Percentiles rank a stretch among this genome's conserved stretches.
Evolutionary conservation across 2,888 invertebrate genomes (phyloP).

Genomic region (Cremastobaeus sp.): DNA sequence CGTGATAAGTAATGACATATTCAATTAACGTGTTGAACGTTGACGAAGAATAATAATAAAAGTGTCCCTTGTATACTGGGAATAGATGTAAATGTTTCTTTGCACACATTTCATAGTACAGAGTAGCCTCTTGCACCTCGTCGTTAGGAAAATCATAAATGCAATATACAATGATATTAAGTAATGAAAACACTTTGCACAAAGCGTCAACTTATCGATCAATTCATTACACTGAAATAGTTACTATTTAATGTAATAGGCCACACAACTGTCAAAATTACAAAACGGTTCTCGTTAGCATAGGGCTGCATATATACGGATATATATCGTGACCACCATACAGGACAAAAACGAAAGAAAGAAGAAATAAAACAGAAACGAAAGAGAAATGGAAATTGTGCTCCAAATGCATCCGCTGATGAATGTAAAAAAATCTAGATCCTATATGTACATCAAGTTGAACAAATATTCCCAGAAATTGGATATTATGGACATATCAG

Average conservation of each 20-base stretch:
- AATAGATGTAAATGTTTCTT: slow-evolving; percentile 45
- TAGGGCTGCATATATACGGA: no score
- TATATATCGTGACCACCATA: no score
- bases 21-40: slow-evolving; percentile 45
- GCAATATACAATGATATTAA: slow-evolving; percentile 52
- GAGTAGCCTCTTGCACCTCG: slow-evolving; percentile 4
- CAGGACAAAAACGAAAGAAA: slow-evolving; percentile 7
- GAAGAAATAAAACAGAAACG: not conserved
- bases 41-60: slow-evolving; percentile 51
- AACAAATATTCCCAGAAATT: slow-evolving; percentile 53
- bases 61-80: slow-evolving; percentile 50
- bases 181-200: slow-evolving; percentile 39
- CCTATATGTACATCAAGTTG: slow-evolving; percentile 7
- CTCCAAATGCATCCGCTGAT: slow-evolving; percentile 20
- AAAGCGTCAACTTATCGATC: slow-evolving; percentile 48
- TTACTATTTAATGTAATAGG: slow-evolving; percentile 56
- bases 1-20: slow-evolving; percentile 58
- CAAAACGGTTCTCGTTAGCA: no score
- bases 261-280: slow-evolving; percentile 22
- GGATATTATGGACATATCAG: slow-evolving; percentile 53
- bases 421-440: slow-evolving; percentile 10
- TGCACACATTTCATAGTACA: slow-evolving; percentile 15
- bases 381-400: slow-evolving; percentile 18
- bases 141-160: slow-evolving; percentile 44
- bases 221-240: slow-evolving; percentile 35